Evolutionary conservation across 2,113 vertebrate genomes (phyloP), one percentile per base, ranked within the genome.

Genomic region (Macrotis lagotis): DNA sequence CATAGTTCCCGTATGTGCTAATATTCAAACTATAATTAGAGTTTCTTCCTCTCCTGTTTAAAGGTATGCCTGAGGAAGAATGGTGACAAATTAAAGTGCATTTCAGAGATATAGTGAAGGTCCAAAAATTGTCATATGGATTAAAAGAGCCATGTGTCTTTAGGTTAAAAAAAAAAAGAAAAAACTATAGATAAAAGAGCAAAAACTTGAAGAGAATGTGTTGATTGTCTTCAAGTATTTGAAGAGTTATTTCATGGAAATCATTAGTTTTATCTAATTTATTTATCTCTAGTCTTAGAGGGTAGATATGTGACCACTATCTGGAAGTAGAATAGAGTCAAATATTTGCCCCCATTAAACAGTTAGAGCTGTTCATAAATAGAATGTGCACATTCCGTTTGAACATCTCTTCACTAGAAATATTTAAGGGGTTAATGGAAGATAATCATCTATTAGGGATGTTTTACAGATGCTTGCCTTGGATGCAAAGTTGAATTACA

Each of bases 51-150:
- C 93, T 95, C 50, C 11, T 48, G 51, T 11, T 94, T 90, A 89
- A 11, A 92, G 16, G 16, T 8, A 24, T 83, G 7, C 6, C 37
- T 44, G 6, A 2, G 37, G 59, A 74, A 48, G 22, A 47, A n/a
- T 48, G 50, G 31, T 94, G 49, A 88, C 48, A n/a, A 91, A 94
- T 91, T 44, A 92, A n/a, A 90, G 49, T 90, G 50, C 5, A 50
- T 28, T 16, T 3, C 26, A 91, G 91, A 8, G 22, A 50, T 44
- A 74, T 51, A 24, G 1, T 53, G 8, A 96, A 94, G 28, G 7
- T 53, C 1, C 93, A 48, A 6, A 50, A 74, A 74, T 47, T 3
- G 48, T 91, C 90, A 22, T n/a, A 48, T 50, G 88, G 92, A 83
- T 48, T 59, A 22, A 47, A 94, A 91, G 44, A 49, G 14, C 48